Evolutionary conservation across 2,888 invertebrate genomes (phyloP), one percentile per base, ranked within the genome.

Genomic region (Callimorpha dominula): DNA sequence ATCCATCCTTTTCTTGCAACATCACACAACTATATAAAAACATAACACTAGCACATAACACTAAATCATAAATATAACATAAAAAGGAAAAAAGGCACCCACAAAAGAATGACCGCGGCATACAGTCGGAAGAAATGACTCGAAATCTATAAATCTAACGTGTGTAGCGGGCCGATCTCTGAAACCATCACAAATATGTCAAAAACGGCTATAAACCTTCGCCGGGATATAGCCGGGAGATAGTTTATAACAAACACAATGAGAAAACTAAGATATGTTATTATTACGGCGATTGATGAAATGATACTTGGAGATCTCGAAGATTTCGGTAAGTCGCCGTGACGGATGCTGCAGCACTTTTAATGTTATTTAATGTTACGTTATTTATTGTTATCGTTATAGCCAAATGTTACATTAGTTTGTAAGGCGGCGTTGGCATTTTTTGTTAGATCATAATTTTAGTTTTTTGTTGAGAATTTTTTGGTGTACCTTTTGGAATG

Each of bases 111-210:
- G 89, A 88, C 91, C 90, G 91, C 88, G 80, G 82, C 85, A 74
- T 75, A 82, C 81, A 86, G 83, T 83, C 86, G 85, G 86, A 87
- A 86, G 84, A 85, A 86, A 84, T 86, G 82, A 88, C 90, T 88
- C 89, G 93, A 92, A 93, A 94, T 93, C 91, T 84, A 80, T 84
- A 84, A 84, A 84, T 84, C 81, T 82, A 78, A 78, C 40, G 73
- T 71, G 82, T 83, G 81, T 84, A 82, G 79, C 84, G 74, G 77
- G 70, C 81, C 89, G 89, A 88, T 90, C 92, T 91, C 87, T 79
- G 88, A 88, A 90, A 90, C 90, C 94, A 91, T 95, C 95, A 95
- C 95, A 95, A 95, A 95, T 94, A 94, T 95, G 95, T 95, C 95
- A 94, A 87, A 92, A 91, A 88, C 79, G 90, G 90, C 91, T 87